phyloP scores from a whole-genome alignment of 2,113 vertebrate species.

The Pachyramphus minor region DNA sequence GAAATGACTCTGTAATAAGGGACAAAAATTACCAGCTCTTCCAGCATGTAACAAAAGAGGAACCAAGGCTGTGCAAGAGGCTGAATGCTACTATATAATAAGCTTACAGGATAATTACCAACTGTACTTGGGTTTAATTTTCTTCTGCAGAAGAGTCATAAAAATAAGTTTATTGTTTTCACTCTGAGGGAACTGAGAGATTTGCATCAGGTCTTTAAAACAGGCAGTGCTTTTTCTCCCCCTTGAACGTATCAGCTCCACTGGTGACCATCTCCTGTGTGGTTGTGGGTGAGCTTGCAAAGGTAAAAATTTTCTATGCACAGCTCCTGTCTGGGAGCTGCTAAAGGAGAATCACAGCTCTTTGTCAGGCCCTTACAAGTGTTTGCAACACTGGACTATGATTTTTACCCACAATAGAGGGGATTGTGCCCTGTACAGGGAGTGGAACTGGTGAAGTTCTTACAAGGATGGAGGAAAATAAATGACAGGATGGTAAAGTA shows the following conservation, averaged over 20 bases:
- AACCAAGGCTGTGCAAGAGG: not conserved
- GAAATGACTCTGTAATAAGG: not conserved
- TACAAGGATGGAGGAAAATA: not conserved
- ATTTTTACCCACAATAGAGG: not conserved
- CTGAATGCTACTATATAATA: not conserved
- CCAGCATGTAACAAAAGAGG: not conserved
- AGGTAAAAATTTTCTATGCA: not conserved
- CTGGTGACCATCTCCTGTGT: not conserved
- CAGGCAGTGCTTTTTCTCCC: not conserved
- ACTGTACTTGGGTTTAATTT: constrained; percentile 19
- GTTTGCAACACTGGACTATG: not conserved
- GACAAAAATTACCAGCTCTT: not conserved
- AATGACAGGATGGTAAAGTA: not conserved
- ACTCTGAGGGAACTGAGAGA: not conserved
- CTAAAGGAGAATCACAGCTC: not conserved
- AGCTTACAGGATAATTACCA: constrained; percentile 20
- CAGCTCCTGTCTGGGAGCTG: not conserved
- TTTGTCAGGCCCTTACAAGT: not conserved
- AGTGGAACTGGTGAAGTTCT: not conserved
- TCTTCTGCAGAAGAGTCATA: not conserved
- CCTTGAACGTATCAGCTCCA: not conserved
- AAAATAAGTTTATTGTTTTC: constrained; percentile 32
- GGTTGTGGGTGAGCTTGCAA: not conserved
- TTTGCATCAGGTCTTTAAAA: not conserved
- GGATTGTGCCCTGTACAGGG: not conserved